Evolutionary conservation across 2,888 invertebrate species (phyloP).

Genomic region (Itoplectis maculator): DNA sequence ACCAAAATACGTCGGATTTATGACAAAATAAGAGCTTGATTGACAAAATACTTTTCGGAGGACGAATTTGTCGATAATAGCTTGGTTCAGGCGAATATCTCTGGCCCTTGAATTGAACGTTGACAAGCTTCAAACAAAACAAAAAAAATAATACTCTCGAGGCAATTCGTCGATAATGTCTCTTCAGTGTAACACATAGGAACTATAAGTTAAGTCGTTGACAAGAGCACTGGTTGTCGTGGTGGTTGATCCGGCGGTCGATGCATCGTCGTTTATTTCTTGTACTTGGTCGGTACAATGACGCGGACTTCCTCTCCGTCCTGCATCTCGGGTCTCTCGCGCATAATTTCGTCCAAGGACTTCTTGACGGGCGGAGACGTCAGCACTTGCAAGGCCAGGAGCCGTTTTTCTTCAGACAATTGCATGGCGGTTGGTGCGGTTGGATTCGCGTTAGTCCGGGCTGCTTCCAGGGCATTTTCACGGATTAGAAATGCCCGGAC

Average conservation of each 20-base stretch:
- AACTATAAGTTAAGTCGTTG: background rate
- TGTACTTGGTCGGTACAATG: background rate
- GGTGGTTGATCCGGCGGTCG: background rate
- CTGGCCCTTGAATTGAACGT: no score
- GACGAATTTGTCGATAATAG: no score
- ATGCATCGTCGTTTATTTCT: background rate
- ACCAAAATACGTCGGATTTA: no score
- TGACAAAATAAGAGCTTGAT: no score
- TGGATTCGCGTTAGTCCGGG: background rate
- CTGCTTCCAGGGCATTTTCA: slow-evolving; percentile 48
- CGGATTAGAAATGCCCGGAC: slow-evolving; percentile 45
- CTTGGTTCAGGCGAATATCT: no score
- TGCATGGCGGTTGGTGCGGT: background rate
- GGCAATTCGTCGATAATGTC: no score
- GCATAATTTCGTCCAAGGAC: background rate
- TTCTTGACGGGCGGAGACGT: background rate
- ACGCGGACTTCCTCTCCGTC: background rate
- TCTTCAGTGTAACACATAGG: no score
- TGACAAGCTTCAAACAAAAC: no score
- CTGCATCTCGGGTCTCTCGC: background rate
- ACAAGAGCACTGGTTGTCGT: background rate
- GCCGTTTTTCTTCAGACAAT: slow-evolving; percentile 25
- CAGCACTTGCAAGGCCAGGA: slow-evolving; percentile 4
- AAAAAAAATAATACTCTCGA: no score
- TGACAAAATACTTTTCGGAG: no score